Evolutionary conservation across 2,888 invertebrate genomes (phyloP).

Genomic region (Stenodera caucasica): DNA sequence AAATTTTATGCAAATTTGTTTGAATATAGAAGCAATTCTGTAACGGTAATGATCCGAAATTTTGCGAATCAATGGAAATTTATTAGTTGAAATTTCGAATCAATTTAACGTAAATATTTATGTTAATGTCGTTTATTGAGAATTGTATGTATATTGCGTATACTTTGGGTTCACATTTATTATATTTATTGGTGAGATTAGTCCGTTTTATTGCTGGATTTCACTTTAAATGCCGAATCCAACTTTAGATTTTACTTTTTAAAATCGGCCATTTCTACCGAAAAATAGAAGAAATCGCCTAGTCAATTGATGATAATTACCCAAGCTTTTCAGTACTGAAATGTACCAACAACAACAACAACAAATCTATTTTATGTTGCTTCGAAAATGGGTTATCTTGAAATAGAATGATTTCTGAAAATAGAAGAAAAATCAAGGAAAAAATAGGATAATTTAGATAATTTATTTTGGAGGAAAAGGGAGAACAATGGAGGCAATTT

Average conservation of each 20-base stretch:
- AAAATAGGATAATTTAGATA: too few species aligned
- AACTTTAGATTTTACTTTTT: not conserved
- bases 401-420: too few species aligned
- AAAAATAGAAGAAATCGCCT: not conserved
- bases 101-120: too few species aligned
- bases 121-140: conserved; percentile 4
- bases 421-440: too few species aligned
- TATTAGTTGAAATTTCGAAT: too few species aligned
- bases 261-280: not conserved
- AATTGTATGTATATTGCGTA: not conserved
- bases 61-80: conserved; percentile 1
- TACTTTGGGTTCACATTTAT: not conserved
- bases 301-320: conserved; percentile 3
- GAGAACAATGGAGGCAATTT: conserved; percentile 15
- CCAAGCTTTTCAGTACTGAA: not conserved
- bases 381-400: not conserved
- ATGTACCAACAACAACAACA: not conserved
- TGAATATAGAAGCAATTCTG: not conserved
- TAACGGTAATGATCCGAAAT: not conserved
- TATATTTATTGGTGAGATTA: not conserved
- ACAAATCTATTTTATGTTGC: not conserved
- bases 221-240: not conserved
- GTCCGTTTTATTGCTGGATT: not conserved
- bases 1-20: not conserved
- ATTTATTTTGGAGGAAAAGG: too few species aligned